Evolutionary conservation across 2,797 vertebrate species (phyloP).

Genomic region (Enteromius anoplus): DNA sequence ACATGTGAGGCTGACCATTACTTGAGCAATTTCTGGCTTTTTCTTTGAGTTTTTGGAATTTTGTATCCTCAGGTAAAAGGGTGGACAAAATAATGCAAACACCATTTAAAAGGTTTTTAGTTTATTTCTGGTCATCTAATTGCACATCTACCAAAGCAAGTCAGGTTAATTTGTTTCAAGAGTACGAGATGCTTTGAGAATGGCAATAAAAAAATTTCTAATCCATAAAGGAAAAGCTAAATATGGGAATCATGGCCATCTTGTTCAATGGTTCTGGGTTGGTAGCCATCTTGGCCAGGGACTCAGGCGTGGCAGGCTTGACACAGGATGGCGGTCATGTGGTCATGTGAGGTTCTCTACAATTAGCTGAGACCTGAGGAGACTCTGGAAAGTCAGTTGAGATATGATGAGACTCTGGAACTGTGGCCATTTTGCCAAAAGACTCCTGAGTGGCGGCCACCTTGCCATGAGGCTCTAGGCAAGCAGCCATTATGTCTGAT

Average conservation of each 20-base stretch:
- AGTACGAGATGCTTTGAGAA: background rate
- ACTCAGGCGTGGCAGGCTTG: too few species aligned
- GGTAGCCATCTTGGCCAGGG: too few species aligned
- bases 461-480: too few species aligned
- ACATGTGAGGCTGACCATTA: conserved; percentile 14
- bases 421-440: too few species aligned
- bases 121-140: background rate
- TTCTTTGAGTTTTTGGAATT: conserved; percentile 8
- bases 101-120: background rate
- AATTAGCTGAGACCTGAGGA: too few species aligned
- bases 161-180: background rate
- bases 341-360: too few species aligned
- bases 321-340: too few species aligned
- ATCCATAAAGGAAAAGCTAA: background rate
- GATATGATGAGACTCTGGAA: too few species aligned
- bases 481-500: background rate
- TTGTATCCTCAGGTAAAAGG: conserved; percentile 13
- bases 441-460: too few species aligned
- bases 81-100: conserved; percentile 37
- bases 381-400: too few species aligned
- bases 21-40: background rate
- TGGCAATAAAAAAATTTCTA: background rate
- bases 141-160: background rate
- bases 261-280: too few species aligned
- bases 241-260: background rate